Evolutionary conservation across 2,113 vertebrate species (phyloP).

Genomic region (Callionymus lyra): DNA sequence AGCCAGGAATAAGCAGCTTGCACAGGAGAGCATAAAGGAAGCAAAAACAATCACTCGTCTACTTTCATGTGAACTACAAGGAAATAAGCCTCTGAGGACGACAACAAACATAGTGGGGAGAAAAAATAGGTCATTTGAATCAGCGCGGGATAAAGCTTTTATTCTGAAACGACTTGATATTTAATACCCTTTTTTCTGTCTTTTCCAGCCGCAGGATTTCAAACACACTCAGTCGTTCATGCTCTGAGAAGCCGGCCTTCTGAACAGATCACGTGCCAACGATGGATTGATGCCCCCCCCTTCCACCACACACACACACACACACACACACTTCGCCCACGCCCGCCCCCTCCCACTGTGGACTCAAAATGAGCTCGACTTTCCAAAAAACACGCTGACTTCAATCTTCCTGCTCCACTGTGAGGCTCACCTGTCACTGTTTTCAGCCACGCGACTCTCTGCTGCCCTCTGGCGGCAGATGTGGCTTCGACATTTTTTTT

Average conservation of each 20-base stretch:
- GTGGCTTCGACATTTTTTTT: not conserved
- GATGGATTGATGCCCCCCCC: slow-evolving; percentile 15
- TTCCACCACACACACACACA: too few species aligned
- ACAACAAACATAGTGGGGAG: not conserved
- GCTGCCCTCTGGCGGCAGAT: slow-evolving; percentile 45
- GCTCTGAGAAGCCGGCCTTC: slow-evolving; percentile 71
- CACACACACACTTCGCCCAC: too few species aligned
- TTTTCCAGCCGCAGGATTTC: slow-evolving; percentile 75
- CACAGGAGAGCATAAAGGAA: not conserved
- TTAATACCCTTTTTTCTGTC: slow-evolving; percentile 1
- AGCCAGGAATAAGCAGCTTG: too few species aligned
- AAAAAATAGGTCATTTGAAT: not conserved
- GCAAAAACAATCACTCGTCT: not conserved
- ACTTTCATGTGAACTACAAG: not conserved
- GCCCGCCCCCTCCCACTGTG: not conserved
- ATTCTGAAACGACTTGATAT: not conserved
- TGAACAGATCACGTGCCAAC: slow-evolving; percentile 42
- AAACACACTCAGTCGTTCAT: slow-evolving; percentile 97
- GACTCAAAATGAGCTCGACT: slow-evolving; percentile 31
- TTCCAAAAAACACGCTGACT: slow-evolving; percentile 15
- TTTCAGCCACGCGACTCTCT: slow-evolving; percentile 21
- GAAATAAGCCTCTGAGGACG: not conserved
- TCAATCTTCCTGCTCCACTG: slow-evolving; percentile 18
- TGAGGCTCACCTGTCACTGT: slow-evolving; percentile 12
- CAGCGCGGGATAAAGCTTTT: not conserved